These are phyloP conservation scores for Drosophila lowei DNA, from an alignment of 1,140 invertebrate species.

Conservation along the genomic window DNA sequence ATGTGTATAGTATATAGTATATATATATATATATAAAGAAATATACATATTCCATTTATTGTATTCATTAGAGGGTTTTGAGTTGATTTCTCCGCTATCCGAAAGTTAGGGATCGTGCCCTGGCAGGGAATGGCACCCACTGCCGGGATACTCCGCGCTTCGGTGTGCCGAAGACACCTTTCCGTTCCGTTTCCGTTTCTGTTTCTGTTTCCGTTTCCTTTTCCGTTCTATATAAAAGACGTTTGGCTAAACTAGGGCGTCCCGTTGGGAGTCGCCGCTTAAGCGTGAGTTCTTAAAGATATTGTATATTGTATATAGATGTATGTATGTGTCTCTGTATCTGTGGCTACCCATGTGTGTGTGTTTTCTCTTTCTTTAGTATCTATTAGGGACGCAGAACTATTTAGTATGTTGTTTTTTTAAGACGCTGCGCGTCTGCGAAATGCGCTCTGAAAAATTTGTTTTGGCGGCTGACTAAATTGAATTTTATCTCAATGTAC, in stretches of 20 bases:
- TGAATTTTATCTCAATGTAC: conserved; percentile 35
- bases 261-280: conserved; percentile 50
- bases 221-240: conserved; percentile 60
- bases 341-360: background rate
- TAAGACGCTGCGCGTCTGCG: conserved; percentile 74
- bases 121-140: background rate
- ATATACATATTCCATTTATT: conserved; percentile 74
- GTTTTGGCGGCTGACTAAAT: conserved; percentile 65
- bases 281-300: conserved; percentile 66
- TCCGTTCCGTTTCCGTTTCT: too few relatives aligned
- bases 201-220: conserved; percentile 2
- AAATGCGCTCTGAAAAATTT: conserved; percentile 69
- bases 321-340: conserved; percentile 16
- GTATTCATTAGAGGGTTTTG: conserved; percentile 73
- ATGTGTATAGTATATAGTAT: too few relatives aligned
- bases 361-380: conserved; percentile 14
- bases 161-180: conserved; percentile 36
- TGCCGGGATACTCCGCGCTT: conserved; percentile 23
- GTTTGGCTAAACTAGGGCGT: conserved; percentile 64
- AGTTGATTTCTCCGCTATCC: conserved; percentile 60
- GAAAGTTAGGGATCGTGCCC: conserved; percentile 32
- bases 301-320: conserved; percentile 51
- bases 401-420: conserved; percentile 50
- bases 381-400: conserved; percentile 34
- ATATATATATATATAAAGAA: too few relatives aligned